Evolutionary conservation across 2,113 vertebrate species (phyloP).

Genomic region (Salvelinus alpinus): DNA sequence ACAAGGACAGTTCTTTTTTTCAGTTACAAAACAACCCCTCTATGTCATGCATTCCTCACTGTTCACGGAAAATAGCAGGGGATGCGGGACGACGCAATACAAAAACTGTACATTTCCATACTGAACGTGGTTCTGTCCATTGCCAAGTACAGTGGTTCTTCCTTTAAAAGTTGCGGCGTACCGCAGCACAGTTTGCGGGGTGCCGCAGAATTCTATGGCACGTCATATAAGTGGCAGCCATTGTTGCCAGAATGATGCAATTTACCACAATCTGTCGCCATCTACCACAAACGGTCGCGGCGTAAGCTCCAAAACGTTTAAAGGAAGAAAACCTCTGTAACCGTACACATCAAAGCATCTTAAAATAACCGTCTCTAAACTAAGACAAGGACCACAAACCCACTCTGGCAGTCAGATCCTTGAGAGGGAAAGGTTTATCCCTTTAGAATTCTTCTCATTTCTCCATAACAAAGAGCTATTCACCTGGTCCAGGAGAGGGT

Average conservation of each 20-base stretch:
- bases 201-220: too few species aligned
- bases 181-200: too few species aligned
- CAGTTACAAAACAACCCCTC: conserved; percentile 43
- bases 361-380: not conserved
- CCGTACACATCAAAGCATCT: not conserved
- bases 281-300: too few species aligned
- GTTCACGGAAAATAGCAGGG: conserved; percentile 14
- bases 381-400: not conserved
- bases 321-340: not conserved
- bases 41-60: conserved; percentile 36
- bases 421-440: conserved; percentile 27
- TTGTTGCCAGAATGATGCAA: too few species aligned
- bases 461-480: conserved; percentile 2
- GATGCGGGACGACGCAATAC: conserved; percentile 8
- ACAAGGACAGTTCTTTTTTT: not conserved
- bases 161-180: too few species aligned
- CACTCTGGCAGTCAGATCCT: not conserved
- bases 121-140: not conserved
- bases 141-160: not conserved
- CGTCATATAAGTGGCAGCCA: too few species aligned
- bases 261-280: too few species aligned
- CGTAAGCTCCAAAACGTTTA: too few species aligned
- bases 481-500: too few species aligned
- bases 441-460: conserved; percentile 46
- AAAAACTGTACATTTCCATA: not conserved